Conservation (phyloP, 2,888 invertebrate genomes). For the Darwinula stevensoni region DNA sequence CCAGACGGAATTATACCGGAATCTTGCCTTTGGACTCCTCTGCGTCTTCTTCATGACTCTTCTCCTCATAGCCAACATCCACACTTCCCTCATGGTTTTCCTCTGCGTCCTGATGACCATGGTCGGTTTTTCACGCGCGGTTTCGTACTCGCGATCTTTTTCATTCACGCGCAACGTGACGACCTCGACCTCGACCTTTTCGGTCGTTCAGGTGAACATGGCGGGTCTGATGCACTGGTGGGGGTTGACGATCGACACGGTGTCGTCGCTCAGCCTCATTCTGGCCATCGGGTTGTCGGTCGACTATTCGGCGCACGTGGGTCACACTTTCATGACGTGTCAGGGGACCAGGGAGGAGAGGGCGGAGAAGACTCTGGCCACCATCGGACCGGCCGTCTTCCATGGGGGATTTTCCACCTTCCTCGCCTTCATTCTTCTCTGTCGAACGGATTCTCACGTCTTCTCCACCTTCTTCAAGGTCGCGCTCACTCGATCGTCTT, state of each 20-base stretch:
- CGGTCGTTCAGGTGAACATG: slow-evolving; percentile 27
- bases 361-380: slow-evolving; percentile 29
- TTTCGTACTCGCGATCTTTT: too few relatives aligned
- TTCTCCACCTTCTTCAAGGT: slow-evolving; percentile 40
- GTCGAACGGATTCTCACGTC: slow-evolving; percentile 38
- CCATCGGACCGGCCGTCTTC: slow-evolving; percentile 43
- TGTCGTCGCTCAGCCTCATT: slow-evolving; percentile 47
- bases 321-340: slow-evolving; percentile 20
- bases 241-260: slow-evolving; percentile 51
- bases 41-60: slow-evolving; percentile 42
- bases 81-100: slow-evolving; percentile 47
- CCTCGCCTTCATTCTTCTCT: slow-evolving; percentile 34
- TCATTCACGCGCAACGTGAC: too few relatives aligned
- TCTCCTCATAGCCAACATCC: slow-evolving; percentile 38
- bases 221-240: slow-evolving; percentile 47
- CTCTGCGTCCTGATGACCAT: slow-evolving; percentile 28
- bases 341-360: slow-evolving; percentile 15
- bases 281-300: slow-evolving; percentile 51
- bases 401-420: slow-evolving; percentile 47
- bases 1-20: slow-evolving; percentile 38
- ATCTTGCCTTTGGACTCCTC: slow-evolving; percentile 28
- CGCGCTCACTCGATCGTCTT: slow-evolving; percentile 5
- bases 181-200: too few relatives aligned
- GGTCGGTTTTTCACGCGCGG: slow-evolving; percentile 14
- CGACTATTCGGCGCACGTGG: slow-evolving; percentile 35